These are phyloP conservation scores for Notoglanidium macrostoma DNA, from an alignment of 2,797 vertebrate genomes.

Conservation along the genomic window DNA sequence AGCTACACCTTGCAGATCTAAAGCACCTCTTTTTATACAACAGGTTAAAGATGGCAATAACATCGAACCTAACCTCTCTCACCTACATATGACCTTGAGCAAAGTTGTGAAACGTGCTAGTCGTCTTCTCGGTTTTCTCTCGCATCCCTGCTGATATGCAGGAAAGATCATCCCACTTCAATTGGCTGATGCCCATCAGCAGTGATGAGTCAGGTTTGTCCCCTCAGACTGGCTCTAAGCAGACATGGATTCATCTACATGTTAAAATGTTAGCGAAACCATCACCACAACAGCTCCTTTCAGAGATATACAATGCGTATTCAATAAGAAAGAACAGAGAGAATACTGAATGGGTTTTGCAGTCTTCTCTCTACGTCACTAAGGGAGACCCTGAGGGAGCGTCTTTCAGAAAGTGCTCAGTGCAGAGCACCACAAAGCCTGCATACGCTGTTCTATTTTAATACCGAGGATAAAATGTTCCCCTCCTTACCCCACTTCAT, in stretches of 20 bases:
- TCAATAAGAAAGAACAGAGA: too few species aligned
- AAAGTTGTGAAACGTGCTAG: slow-evolving; percentile 11
- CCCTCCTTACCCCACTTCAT: neutral
- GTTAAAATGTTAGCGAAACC: neutral
- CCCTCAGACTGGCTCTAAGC: neutral
- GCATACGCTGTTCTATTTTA: slow-evolving; percentile 19
- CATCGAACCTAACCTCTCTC: neutral
- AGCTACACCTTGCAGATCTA: neutral
- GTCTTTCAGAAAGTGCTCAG: neutral
- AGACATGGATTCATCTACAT: neutral
- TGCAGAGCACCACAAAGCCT: neutral
- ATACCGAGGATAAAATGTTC: neutral
- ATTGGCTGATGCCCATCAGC: slow-evolving; percentile 41
- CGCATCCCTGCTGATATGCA: slow-evolving; percentile 6
- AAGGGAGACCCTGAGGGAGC: neutral
- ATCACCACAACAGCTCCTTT: neutral
- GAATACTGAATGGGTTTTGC: neutral
- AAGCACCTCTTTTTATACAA: neutral
- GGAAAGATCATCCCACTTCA: neutral
- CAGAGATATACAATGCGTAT: neutral
- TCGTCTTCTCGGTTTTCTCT: neutral
- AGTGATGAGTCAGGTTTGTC: slow-evolving; percentile 44
- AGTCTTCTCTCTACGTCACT: slow-evolving; percentile 2
- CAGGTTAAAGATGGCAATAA: neutral
- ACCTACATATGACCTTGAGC: slow-evolving; percentile 27